Percentiles rank a stretch among this genome's conserved stretches.
Conservation (phyloP, 2,797 vertebrate genomes). For the Lateolabrax maculatus region DNA sequence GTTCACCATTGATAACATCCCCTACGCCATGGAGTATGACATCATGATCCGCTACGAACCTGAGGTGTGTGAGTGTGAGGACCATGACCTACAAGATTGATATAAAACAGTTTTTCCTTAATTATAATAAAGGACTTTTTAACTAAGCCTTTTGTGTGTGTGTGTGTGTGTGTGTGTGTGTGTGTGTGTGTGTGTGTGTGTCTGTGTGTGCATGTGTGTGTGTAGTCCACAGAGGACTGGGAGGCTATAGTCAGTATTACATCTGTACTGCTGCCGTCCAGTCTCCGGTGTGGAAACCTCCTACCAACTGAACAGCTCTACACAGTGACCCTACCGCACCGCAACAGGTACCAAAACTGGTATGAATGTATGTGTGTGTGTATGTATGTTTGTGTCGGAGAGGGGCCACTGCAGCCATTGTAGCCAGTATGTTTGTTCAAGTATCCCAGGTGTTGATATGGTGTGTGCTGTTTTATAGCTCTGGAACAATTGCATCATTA, state of each 20-base stretch:
- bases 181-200: conserved; percentile 34
- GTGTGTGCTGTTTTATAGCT: conserved; percentile 25
- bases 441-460: conserved; percentile 17
- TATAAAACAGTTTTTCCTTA: neutral
- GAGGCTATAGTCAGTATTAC: conserved; percentile 89
- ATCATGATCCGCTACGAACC: conserved; percentile 91
- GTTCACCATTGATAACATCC: conserved; percentile 87
- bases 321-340: conserved; percentile 86
- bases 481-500: conserved; percentile 44
- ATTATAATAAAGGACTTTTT: neutral
- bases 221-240: conserved; percentile 92
- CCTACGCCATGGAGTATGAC: conserved; percentile 92
- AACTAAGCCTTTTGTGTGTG: conserved; percentile 12
- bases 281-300: conserved; percentile 89
- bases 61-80: conserved; percentile 81
- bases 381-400: conserved; percentile 18
- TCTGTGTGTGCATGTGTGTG: conserved; percentile 51
- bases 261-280: conserved; percentile 86
- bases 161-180: conserved; percentile 52
- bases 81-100: no score
- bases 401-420: neutral
- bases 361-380: conserved; percentile 9
- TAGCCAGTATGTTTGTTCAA: conserved; percentile 24
- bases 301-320: conserved; percentile 92
- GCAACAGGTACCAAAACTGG: conserved; percentile 82